phyloP scores from a whole-genome alignment of 2,113 vertebrate genomes.

The Pedionomus torquatus region DNA sequence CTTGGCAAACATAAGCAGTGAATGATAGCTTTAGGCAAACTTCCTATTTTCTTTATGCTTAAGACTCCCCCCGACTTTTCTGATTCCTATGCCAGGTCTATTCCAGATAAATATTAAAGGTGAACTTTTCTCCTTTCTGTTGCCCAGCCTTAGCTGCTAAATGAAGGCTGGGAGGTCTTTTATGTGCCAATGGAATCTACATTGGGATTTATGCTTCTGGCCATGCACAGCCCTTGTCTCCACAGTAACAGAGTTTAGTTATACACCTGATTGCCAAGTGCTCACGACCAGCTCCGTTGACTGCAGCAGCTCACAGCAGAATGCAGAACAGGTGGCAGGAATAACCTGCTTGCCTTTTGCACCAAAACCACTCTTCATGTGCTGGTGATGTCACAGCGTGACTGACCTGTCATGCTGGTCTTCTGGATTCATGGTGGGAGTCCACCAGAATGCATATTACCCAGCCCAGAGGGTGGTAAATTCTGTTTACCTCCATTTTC shows the following conservation, averaged over 20 bases:
- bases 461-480: background rate
- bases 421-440: background rate
- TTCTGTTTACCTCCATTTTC: background rate
- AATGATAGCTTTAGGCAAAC: background rate
- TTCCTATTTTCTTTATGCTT: background rate
- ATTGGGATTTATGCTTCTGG: background rate
- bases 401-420: background rate
- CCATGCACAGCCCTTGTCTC: background rate
- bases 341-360: background rate
- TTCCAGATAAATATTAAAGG: background rate
- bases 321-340: background rate
- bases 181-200: background rate
- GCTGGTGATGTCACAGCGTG: rapidly evolving
- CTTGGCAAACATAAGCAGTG: background rate
- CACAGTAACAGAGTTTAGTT: background rate
- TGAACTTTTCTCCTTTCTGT: background rate
- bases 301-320: background rate
- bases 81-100: background rate
- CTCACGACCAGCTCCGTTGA: background rate
- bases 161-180: background rate
- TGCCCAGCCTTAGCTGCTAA: background rate
- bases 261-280: background rate
- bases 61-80: background rate
- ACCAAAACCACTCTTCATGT: background rate
- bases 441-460: rapidly evolving